A percentile compares a stretch with the other conserved stretches of the same genome.
These are phyloP conservation scores for Lamellibrachia columna DNA, from an alignment of 2,888 invertebrate species.

Conservation along the genomic window DNA sequence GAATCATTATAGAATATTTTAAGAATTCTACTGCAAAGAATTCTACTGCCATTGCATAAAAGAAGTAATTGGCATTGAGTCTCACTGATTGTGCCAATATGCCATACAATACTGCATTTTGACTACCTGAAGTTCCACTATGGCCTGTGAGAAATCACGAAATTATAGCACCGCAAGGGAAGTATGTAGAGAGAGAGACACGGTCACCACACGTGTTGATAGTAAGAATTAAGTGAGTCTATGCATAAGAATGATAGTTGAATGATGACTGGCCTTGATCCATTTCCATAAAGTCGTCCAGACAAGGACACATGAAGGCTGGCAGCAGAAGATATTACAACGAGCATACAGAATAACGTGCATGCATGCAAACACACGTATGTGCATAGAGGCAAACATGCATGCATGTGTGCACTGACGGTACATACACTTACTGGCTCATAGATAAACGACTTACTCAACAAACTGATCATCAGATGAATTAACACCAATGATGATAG, in stretches of 20 bases:
- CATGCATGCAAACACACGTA: not conserved
- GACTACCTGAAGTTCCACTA: not conserved
- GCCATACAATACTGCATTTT: not conserved
- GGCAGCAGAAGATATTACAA: not conserved
- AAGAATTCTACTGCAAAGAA: not conserved
- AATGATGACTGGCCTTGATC: not conserved
- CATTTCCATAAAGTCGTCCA: not conserved
- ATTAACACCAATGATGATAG: constrained; percentile 53
- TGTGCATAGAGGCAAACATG: not conserved
- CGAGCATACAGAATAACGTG: not conserved
- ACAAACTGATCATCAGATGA: constrained; percentile 44
- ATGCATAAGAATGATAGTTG: not conserved
- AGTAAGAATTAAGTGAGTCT: not conserved
- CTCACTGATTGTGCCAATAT: not conserved
- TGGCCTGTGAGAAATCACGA: not conserved
- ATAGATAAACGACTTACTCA: constrained; percentile 22
- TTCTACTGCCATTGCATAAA: not conserved
- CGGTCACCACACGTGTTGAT: not conserved
- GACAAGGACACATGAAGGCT: not conserved
- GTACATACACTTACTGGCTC: not conserved
- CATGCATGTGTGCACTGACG: not conserved
- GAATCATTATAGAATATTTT: constrained; percentile 18
- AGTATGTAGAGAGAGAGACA: not conserved
- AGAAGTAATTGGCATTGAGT: too few species aligned
- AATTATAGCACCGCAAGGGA: not conserved